A percentile compares a stretch with the other conserved stretches of the same genome.
phyloP scores from a whole-genome alignment of 35 echinoderm and acorn worm species.

The Eucidaris tribuloides region DNA sequence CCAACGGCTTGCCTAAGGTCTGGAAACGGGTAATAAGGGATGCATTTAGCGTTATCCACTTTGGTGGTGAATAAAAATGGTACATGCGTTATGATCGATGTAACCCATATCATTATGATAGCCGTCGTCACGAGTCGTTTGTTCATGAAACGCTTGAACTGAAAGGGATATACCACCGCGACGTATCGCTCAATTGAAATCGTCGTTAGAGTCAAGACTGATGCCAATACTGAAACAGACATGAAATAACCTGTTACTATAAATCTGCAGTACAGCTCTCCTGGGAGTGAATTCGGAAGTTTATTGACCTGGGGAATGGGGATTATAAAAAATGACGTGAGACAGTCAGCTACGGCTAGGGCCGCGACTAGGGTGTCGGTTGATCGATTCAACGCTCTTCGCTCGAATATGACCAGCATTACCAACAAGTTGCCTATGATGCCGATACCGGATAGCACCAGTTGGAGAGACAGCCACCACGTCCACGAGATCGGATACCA shows the following conservation, averaged over 20 bases:
- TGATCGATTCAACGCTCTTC: not conserved
- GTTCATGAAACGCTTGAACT: not conserved
- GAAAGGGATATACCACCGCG: not conserved
- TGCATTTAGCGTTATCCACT: not conserved
- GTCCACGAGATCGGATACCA: conserved; percentile 15
- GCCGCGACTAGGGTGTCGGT: not conserved
- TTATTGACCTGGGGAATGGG: not conserved
- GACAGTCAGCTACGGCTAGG: not conserved
- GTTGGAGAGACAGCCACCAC: not conserved
- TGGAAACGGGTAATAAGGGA: not conserved
- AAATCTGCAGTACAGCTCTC: not conserved
- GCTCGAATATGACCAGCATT: not conserved
- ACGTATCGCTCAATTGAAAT: not conserved
- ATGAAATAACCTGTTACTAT: not conserved
- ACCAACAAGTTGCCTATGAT: conserved; percentile 11
- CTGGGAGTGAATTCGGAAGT: not conserved
- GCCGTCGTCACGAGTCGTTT: not conserved
- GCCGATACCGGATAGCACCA: not conserved
- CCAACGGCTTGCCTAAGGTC: not conserved
- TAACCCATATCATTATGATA: not conserved
- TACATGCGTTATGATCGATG: not conserved
- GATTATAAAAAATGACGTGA: not conserved
- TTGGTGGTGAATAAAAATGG: not conserved
- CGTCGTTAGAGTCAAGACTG: not conserved
- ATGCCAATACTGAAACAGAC: not conserved